Evolutionary conservation across 2,113 vertebrate genomes (phyloP), one percentile per base, ranked within the genome.

Genomic region (Nerophis ophidion): DNA sequence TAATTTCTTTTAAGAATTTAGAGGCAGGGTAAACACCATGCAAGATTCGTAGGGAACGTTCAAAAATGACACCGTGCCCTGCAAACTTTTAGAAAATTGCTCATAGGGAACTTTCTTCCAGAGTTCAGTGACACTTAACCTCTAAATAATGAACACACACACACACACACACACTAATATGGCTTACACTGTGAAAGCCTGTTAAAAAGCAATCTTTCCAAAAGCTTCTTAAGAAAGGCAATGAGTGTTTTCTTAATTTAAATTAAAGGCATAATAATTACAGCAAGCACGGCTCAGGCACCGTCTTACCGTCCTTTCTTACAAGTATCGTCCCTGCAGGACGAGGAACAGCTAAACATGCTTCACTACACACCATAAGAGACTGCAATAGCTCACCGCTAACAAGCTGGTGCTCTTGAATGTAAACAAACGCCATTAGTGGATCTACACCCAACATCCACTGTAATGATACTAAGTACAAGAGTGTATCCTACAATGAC

Each of bases 221-320:
- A 85, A 83, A 79, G 79, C 71, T 70, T 74, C 73, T 81, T 73
- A 81, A 71, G 61, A 76, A 60, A 72, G 46, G 56, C 67, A 53
- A 50, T 61, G 66, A 69, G 69, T 48, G 14, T 16, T 68, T 73
- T 62, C 61, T 66, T 66, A 65, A 81, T 75, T 70, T 63, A 70
- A 62, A 66, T 15, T 61, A 61, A 76, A 74, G 52, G 46, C 49
- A 65, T 35, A 17, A 45, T 70, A 72, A 72, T 51, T 44, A 44
- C 40, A 53, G 65, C 61, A 73, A 61, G 76, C 34, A 50, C 34
- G 16, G 68, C 16, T 17, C 54, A 58, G 12, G 45, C 45, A 26
- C 63, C 52, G 62, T 14, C 38, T 52, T n/a, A 13, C 60, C 62
- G 36, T 51, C 14, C 4, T 62, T 35, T 13, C 48, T 40, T 44